Base-by-base conservation (phyloP, 2,888 invertebrate species). In the Magallana nippona region DNA sequence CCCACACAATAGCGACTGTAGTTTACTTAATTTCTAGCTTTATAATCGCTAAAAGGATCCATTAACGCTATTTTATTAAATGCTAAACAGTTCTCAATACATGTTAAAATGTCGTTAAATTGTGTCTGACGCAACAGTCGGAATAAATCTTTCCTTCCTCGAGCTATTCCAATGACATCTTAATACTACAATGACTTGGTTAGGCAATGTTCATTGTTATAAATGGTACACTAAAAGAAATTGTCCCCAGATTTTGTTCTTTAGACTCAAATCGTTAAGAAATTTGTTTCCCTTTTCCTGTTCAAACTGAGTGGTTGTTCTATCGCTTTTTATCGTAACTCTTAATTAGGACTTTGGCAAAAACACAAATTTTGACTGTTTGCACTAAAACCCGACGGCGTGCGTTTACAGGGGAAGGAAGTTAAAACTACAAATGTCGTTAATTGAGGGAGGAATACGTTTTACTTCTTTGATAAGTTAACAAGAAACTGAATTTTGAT, bases 21-120 rank as follows among this genome's bases (percentile, higher is more conserved):
- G 71, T 71, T 71, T 71, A 71, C 71, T 27, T 32, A 44, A 71
- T 71, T 71, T 32, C 71, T 5, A 71, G 71, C 71, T 27, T 71
- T 71, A 71, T 71, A 71, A 71, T 71, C 27, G 71, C 27, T 71
- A 71, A 71, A 71, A 71, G 71, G 71, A 32, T 71, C 71, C 71
- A 71, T 71, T 71, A 71, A 71, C 71, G 71, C 27, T 27, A 63
- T 63, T 63, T 22, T 63, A 63, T 63, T 63, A 63, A 63, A 27
- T 71, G 71, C 71, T 71, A 71, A 71, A 71, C 32, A 71, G 71
- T 71, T 27, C 27, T 27, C 71, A 71, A 71, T 71, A 71, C 71
- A 71, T 71, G 71, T 71, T 71, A 71, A 71, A 71, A 71, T 71
- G 71, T 71, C 71, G 27, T 71, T 60, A 71, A 71, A 71, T 27